These are phyloP conservation scores for Xiphydria camelus DNA, from an alignment of 2,888 invertebrate genomes.

Conservation along the genomic window DNA sequence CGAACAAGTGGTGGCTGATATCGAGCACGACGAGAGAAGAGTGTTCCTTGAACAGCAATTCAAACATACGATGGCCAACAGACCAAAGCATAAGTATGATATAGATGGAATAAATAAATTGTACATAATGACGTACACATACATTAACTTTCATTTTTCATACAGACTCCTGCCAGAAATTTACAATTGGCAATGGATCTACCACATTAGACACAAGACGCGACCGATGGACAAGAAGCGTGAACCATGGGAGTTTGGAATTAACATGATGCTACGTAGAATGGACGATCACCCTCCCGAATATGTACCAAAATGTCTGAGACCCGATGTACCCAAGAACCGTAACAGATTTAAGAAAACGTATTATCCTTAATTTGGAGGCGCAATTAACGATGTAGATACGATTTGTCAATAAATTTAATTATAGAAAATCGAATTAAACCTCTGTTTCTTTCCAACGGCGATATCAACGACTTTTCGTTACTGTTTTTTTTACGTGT, in stretches of 20 bases:
- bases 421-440: too few relatives aligned
- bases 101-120: constrained; percentile 11
- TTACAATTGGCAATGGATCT: constrained; percentile 82
- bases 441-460: too few relatives aligned
- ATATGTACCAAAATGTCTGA: constrained; percentile 71
- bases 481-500: too few relatives aligned
- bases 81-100: constrained; percentile 62
- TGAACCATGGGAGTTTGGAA: constrained; percentile 71
- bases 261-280: constrained; percentile 66
- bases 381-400: constrained; percentile 13
- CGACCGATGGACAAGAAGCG: constrained; percentile 70
- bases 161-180: constrained; percentile 68
- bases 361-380: constrained; percentile 65
- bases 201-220: constrained; percentile 73
- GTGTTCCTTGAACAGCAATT: constrained; percentile 71
- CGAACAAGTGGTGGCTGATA: constrained; percentile 67
- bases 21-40: constrained; percentile 70
- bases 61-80: constrained; percentile 71
- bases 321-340: constrained; percentile 65
- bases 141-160: background rate
- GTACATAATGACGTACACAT: background rate
- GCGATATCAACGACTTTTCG: too few relatives aligned
- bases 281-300: constrained; percentile 69
- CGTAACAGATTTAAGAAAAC: constrained; percentile 69
- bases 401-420: too few relatives aligned